Evolutionary conservation across 2,113 vertebrate genomes (phyloP).

Genomic region (Alethe diademata): DNA sequence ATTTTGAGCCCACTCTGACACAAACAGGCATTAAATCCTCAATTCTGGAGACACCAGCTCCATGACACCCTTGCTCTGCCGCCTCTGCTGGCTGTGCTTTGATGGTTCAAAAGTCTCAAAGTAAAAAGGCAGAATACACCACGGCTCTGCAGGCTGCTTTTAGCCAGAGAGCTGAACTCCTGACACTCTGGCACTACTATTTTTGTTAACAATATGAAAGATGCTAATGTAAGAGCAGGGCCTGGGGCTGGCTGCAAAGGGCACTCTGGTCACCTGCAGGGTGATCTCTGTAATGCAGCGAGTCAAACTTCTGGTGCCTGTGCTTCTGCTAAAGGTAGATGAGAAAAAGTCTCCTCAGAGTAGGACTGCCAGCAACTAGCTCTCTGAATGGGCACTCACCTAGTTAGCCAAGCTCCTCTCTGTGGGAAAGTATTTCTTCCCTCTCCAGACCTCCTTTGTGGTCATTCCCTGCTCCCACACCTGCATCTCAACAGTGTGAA

Average conservation of each 20-base stretch:
- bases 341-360: neutral
- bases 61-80: fast-evolving
- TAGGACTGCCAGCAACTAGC: neutral
- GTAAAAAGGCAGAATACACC: neutral
- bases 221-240: neutral
- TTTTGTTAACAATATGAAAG: neutral
- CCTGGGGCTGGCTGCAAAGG: neutral
- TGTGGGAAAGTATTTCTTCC: neutral
- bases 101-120: neutral
- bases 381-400: neutral
- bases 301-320: neutral
- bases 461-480: neutral
- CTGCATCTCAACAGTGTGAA: neutral
- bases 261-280: neutral
- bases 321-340: neutral
- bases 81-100: neutral
- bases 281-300: neutral
- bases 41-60: neutral
- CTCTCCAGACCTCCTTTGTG: no score
- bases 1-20: neutral
- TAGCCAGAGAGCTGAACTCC: neutral
- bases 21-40: neutral
- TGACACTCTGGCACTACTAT: neutral
- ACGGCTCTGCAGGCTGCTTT: neutral
- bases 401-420: neutral